Percentiles rank a stretch among this genome's conserved stretches.
Evolutionary conservation across 2,888 invertebrate genomes (phyloP).

Genomic region (Oscheius sp.): DNA sequence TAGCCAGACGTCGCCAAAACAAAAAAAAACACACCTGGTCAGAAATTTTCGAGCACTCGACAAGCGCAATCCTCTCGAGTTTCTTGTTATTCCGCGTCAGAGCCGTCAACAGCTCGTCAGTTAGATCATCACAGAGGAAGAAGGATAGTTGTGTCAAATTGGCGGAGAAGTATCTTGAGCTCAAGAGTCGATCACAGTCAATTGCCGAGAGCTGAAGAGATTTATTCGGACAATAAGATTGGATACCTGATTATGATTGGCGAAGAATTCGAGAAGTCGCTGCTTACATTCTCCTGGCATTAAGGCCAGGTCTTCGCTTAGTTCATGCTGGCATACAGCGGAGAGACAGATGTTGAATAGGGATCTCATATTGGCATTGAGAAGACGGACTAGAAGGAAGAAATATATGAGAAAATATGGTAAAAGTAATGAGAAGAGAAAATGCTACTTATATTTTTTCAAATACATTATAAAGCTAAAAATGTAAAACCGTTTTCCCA

Average conservation of each 20-base stretch:
- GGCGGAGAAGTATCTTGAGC: slow-evolving; percentile 56
- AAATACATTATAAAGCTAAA: no score
- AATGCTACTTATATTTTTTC: no score
- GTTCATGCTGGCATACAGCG: slow-evolving; percentile 56
- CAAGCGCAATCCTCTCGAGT: slow-evolving; percentile 60
- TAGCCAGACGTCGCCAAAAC: background rate
- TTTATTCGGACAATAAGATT: background rate
- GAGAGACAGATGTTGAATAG: slow-evolving; percentile 62
- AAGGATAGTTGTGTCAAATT: slow-evolving; percentile 61
- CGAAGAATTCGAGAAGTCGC: slow-evolving; percentile 62
- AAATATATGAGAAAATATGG: no score
- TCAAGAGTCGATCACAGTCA: slow-evolving; percentile 57
- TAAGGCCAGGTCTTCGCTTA: slow-evolving; percentile 53
- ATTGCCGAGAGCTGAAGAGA: slow-evolving; percentile 53
- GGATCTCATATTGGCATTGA: slow-evolving; percentile 52
- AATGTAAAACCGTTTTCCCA: no score
- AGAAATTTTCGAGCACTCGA: slow-evolving; percentile 65
- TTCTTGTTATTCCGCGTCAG: slow-evolving; percentile 55
- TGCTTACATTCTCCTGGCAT: slow-evolving; percentile 65
- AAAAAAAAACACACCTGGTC: slow-evolving; percentile 52
- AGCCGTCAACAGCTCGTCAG: slow-evolving; percentile 50
- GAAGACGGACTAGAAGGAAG: no score
- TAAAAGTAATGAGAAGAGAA: no score
- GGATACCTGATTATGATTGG: slow-evolving; percentile 64
- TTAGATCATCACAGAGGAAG: slow-evolving; percentile 58